phyloP scores from a whole-genome alignment of 2,113 vertebrate species.

The Nannospalax galili region DNA sequence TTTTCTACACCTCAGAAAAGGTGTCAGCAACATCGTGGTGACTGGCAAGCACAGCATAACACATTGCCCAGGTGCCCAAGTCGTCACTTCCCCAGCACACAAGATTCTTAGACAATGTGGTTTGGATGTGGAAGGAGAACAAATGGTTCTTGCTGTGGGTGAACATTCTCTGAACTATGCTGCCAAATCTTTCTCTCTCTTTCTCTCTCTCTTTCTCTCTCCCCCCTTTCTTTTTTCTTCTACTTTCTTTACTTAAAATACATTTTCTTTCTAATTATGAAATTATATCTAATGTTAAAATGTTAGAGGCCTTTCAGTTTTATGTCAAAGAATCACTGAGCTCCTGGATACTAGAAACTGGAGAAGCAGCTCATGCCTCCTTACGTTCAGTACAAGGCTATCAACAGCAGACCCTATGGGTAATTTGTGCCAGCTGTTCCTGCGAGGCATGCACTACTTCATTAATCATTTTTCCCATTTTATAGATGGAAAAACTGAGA shows the following conservation, averaged over 20 bases:
- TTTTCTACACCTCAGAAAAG: not conserved
- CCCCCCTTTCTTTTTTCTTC: too few species aligned
- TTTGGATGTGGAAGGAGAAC: not conserved
- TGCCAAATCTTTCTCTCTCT: too few species aligned
- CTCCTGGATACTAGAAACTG: not conserved
- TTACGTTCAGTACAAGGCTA: not conserved
- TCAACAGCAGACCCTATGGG: not conserved
- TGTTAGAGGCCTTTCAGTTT: not conserved
- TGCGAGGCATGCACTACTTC: not conserved
- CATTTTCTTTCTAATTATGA: too few species aligned
- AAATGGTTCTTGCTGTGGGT: too few species aligned
- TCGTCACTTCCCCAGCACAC: not conserved
- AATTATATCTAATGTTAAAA: constrained; percentile 1
- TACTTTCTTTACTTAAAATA: too few species aligned
- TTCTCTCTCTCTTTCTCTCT: too few species aligned
- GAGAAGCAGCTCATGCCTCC: not conserved
- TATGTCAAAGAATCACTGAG: not conserved
- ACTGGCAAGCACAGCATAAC: not conserved
- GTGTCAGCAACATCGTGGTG: not conserved
- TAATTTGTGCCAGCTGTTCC: not conserved
- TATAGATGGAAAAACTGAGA: not conserved
- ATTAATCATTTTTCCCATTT: not conserved
- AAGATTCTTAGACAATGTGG: not conserved
- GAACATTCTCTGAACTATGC: too few species aligned
- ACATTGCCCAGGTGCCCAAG: not conserved